Evolutionary conservation across 1,140 invertebrate species (phyloP).

Genomic region (Drosophila littoralis): DNA sequence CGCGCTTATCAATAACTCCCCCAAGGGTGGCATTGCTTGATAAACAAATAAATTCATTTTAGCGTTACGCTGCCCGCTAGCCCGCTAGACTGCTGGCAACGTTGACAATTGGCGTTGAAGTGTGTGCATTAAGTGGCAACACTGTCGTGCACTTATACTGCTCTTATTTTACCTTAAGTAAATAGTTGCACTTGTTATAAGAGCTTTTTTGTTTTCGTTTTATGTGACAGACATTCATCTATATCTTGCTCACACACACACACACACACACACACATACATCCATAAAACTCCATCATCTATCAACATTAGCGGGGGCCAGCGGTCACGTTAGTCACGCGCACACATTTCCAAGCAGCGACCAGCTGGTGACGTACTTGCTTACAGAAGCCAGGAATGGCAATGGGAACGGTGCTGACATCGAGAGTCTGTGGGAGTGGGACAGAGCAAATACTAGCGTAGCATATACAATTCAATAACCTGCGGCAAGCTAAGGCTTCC

Average conservation of each 20-base stretch:
- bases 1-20: slow-evolving; percentile 70
- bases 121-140: slow-evolving; percentile 22
- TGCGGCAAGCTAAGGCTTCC: slow-evolving; percentile 35
- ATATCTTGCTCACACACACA: slow-evolving; percentile 21
- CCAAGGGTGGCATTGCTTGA: slow-evolving; percentile 72
- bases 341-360: slow-evolving; percentile 9
- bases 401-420: background rate
- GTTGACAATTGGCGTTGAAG: slow-evolving; percentile 1
- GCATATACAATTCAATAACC: slow-evolving; percentile 72
- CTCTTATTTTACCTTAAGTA: slow-evolving; percentile 10
- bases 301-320: slow-evolving; percentile 26
- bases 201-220: background rate
- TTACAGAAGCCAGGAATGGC: slow-evolving; percentile 3
- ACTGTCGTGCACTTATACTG: slow-evolving; percentile 4
- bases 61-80: slow-evolving; percentile 1
- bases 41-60: slow-evolving; percentile 54
- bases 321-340: slow-evolving; percentile 34
- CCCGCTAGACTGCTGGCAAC: background rate
- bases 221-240: slow-evolving; percentile 5
- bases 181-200: slow-evolving; percentile 20
- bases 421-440: background rate
- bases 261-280: slow-evolving; percentile 12
- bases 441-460: slow-evolving; percentile 43
- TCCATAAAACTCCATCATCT: slow-evolving; percentile 38
- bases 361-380: slow-evolving; percentile 42